Percentiles rank a stretch among this genome's conserved stretches.
These are phyloP conservation scores for Piprites chloris DNA, from an alignment of 2,113 vertebrate genomes.

Conservation along the genomic window DNA sequence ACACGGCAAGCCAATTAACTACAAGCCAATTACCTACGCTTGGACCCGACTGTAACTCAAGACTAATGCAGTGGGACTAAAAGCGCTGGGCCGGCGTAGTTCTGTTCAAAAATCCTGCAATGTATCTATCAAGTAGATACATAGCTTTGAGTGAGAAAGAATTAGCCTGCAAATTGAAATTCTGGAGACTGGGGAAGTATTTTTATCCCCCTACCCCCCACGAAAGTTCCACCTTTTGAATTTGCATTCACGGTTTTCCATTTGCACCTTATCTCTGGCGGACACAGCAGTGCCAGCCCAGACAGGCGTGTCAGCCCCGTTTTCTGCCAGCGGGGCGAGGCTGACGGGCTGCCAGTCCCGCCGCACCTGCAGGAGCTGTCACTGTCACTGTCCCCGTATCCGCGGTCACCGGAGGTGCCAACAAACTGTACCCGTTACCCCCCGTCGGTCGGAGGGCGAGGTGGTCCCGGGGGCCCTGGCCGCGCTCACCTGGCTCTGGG, in stretches of 20 bases:
- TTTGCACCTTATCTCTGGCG: accelerated
- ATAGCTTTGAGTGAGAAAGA: neutral
- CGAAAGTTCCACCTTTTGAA: neutral
- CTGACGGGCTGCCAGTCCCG: neutral
- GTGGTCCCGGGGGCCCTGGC: neutral
- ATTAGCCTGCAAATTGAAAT: neutral
- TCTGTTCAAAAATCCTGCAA: neutral
- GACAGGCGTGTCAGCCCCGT: accelerated
- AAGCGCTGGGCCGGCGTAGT: neutral
- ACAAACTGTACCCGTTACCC: accelerated
- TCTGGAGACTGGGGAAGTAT: neutral
- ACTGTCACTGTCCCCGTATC: neutral
- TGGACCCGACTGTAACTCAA: neutral
- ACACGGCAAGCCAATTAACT: neutral
- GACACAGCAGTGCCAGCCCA: accelerated
- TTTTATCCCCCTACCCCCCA: neutral
- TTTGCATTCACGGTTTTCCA: neutral
- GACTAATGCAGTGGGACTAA: too few relatives aligned
- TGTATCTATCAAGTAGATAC: accelerated
- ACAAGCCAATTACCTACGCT: neutral
- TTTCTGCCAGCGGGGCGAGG: neutral
- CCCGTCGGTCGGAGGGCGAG: neutral
- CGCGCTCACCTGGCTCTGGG: slow-evolving; percentile 79
- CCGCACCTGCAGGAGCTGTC: neutral
- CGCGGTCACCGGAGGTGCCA: too few relatives aligned